A percentile compares a stretch with the other conserved stretches of the same genome.
These are phyloP conservation scores for Tolypeutes matacus DNA, from an alignment of 2,797 vertebrate species.

Conservation along the genomic window DNA sequence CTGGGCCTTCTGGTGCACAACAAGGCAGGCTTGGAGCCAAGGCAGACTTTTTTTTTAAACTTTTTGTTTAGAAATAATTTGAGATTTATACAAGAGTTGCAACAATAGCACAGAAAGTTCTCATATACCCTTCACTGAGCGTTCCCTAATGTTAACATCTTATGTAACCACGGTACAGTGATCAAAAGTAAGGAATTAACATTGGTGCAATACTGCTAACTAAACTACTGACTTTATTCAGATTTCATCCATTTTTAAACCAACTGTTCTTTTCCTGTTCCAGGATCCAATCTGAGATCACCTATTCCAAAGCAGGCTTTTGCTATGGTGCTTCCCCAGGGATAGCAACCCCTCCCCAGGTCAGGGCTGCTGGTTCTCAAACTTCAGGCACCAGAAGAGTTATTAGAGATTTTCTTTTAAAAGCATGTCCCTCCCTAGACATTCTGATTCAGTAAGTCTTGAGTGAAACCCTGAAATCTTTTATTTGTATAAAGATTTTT, in stretches of 20 bases:
- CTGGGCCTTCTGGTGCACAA: neutral
- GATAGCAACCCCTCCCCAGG: neutral
- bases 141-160: conserved; percentile 64
- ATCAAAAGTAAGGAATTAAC: conserved; percentile 70
- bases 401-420: conserved; percentile 35
- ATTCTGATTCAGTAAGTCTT: neutral
- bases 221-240: conserved; percentile 11
- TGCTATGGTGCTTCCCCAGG: neutral
- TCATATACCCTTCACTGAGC: conserved; percentile 20
- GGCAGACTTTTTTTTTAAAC: neutral
- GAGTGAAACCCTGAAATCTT: neutral
- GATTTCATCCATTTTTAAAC: conserved; percentile 55
- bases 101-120: conserved; percentile 71
- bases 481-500: no score
- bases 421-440: neutral
- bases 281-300: conserved; percentile 36
- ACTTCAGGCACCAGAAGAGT: neutral
- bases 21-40: neutral
- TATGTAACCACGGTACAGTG: conserved; percentile 67
- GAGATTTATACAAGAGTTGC: conserved; percentile 67
- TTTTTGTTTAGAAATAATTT: conserved; percentile 71
- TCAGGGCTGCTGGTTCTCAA: neutral
- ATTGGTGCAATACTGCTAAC: conserved; percentile 47
- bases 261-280: conserved; percentile 12
- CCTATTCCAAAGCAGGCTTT: neutral